Percentiles rank a stretch among this genome's conserved stretches.
phyloP scores from a whole-genome alignment of 2,113 vertebrate species.

The Suricata suricatta region DNA sequence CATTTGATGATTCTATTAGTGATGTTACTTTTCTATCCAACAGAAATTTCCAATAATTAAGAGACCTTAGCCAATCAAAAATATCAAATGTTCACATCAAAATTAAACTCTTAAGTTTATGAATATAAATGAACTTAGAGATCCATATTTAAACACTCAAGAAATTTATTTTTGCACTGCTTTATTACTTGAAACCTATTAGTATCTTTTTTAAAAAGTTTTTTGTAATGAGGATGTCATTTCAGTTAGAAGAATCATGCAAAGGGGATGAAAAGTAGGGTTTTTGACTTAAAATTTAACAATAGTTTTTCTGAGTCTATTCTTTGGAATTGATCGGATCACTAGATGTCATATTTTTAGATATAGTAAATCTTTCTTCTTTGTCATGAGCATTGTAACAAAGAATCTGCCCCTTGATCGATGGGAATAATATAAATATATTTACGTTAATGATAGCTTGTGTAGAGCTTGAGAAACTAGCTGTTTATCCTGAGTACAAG shows the following conservation, averaged over 20 bases:
- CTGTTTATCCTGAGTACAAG: neutral
- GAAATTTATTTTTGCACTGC: conserved; percentile 16
- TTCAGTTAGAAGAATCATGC: neutral
- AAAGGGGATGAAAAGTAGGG: neutral
- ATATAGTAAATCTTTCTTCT: neutral
- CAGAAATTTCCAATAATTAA: conserved; percentile 16
- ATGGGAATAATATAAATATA: neutral
- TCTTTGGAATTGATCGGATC: neutral
- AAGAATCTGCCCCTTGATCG: neutral
- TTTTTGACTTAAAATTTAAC: neutral
- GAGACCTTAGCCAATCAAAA: neutral
- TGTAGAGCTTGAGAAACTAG: neutral
- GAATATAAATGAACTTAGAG: conserved; percentile 26
- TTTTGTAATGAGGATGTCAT: conserved; percentile 16
- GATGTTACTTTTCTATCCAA: neutral
- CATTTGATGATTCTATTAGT: conserved; percentile 2
- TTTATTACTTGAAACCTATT: conserved; percentile 37
- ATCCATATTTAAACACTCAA: conserved; percentile 12
- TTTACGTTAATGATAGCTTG: conserved; percentile 4
- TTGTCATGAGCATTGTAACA: neutral
- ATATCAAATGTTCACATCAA: neutral
- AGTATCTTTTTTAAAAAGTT: neutral
- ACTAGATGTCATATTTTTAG: neutral
- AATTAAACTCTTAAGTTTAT: conserved; percentile 35
- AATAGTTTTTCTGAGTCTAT: neutral